Evolutionary conservation across 2,113 vertebrate species (phyloP), one percentile per base, ranked within the genome.

Genomic region (Herpailurus yagouaroundi): DNA sequence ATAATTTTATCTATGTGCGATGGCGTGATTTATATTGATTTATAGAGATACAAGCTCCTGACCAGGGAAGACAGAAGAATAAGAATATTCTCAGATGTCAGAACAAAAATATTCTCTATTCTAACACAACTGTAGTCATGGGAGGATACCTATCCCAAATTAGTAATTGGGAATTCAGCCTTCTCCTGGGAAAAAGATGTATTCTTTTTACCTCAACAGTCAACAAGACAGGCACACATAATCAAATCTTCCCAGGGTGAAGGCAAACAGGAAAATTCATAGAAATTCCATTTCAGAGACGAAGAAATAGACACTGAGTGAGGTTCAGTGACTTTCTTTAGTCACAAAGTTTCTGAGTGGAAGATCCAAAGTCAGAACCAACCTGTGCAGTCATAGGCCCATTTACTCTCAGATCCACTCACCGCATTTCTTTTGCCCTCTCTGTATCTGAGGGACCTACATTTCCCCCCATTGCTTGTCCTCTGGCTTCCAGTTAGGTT

Each of bases 41-140:
- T 57, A 88, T 0, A 66, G 29, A 60, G 31, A 15, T 21, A 23
- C 0, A 63, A 29, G 23, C 93, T 97, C 90, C 45, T 91, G 13
- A 85, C 4, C 71, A 57, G 27, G 31, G 27, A 80, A 83, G 31
- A 66, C 6, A 19, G 45, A 31, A 68, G 36, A 95, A 15, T 29
- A 77, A 93, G 50, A 85, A 74, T 68, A 83, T 69, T 63, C 76
- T 74, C 36, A 94, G 21, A 71, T 69, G 18, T 41, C 41, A 82
- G 48, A 95, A 71, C 36, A 73, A 82, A 18, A 81, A 89, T 91
- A 77, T 94, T 82, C 94, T 89, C 52, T 93, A 29, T 38, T 82
- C 18, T 66, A 31, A 60, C 18, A 45, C 36, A 94, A 77, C 89
- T 79, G 18, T n/a, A 23, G 23, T 57, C 36, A 92, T 33, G 19